Percentiles rank a stretch among this genome's conserved stretches.
Evolutionary conservation across 2,888 invertebrate genomes (phyloP).

Genomic region (Heliconius hortense): DNA sequence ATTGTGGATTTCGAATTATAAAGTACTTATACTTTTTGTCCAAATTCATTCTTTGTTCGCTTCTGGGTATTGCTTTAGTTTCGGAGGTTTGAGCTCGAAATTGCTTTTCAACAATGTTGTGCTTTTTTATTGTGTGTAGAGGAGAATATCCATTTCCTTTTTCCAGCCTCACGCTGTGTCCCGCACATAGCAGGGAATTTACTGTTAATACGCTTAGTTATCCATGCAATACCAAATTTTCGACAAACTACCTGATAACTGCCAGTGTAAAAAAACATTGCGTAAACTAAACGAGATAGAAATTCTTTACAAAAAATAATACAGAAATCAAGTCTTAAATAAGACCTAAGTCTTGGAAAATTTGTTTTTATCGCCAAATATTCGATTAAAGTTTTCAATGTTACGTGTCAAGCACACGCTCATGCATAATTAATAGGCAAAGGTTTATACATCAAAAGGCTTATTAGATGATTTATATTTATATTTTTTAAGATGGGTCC

Average conservation of each 20-base stretch:
- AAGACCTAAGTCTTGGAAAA: not conserved
- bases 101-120: not conserved
- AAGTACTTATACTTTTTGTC: conserved; percentile 2
- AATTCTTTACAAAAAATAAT: too few species aligned
- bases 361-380: not conserved
- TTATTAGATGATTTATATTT: not conserved
- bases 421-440: not conserved
- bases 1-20: not conserved
- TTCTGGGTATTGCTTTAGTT: conserved; percentile 4
- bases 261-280: too few species aligned
- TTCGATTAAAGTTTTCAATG: conserved; percentile 2
- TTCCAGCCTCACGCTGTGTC: not conserved
- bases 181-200: not conserved
- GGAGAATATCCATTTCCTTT: not conserved
- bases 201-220: too few species aligned
- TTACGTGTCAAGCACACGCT: not conserved
- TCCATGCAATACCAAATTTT: too few species aligned
- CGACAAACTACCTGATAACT: too few species aligned
- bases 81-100: not conserved
- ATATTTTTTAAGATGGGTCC: not conserved
- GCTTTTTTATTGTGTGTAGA: not conserved
- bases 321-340: not conserved
- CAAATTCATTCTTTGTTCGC: not conserved
- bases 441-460: not conserved
- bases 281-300: too few species aligned